These are phyloP conservation scores for Oreochromis spilurus DNA, from an alignment of 2,113 vertebrate genomes.

Conservation along the genomic window DNA sequence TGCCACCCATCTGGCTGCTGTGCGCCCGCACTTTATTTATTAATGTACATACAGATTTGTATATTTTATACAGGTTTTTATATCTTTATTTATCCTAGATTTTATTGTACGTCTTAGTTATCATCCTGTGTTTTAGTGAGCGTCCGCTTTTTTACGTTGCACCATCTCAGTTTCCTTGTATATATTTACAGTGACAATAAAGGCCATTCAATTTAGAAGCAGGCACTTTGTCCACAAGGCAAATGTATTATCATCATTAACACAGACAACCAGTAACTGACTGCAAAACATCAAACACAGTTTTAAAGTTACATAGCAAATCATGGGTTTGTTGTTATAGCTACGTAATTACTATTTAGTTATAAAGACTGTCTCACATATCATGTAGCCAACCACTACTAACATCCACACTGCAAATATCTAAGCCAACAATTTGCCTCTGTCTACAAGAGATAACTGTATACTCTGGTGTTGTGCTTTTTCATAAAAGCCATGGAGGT, in stretches of 20 bases:
- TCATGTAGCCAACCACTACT: neutral
- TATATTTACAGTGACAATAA: neutral
- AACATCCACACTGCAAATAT: neutral
- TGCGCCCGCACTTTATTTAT: neutral
- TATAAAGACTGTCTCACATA: neutral
- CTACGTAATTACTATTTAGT: neutral
- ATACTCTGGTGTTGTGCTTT: neutral
- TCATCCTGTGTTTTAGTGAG: neutral
- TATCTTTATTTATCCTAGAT: neutral
- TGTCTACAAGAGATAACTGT: neutral
- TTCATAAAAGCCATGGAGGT: neutral
- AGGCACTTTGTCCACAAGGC: conserved; percentile 67
- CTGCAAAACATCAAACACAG: neutral
- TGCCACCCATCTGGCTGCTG: neutral
- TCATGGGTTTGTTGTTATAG: neutral
- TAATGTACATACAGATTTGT: neutral
- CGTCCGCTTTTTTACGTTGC: rapidly evolving
- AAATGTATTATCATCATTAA: neutral
- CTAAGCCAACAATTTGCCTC: neutral
- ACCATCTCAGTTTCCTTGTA: neutral
- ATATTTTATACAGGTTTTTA: neutral
- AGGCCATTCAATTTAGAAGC: conserved; percentile 10
- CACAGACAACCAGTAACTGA: neutral
- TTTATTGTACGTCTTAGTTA: neutral
- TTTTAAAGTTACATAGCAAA: neutral